Conservation (phyloP, 1,140 invertebrate genomes). For the Pteromalus puparum region DNA sequence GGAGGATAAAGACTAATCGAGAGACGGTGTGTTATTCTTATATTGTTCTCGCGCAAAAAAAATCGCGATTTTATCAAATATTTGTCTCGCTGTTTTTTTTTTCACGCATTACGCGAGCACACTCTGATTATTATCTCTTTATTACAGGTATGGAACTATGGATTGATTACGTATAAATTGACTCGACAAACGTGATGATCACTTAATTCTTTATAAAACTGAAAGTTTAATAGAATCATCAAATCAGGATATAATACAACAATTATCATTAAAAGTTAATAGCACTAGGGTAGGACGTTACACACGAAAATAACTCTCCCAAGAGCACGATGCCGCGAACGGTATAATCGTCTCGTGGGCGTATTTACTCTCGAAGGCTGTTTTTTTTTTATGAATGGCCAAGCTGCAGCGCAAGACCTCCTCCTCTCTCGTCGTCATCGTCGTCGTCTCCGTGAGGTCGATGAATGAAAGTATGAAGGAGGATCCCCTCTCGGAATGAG, state of each 20-base stretch:
- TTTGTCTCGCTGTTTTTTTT: not conserved
- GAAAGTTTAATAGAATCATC: too few species aligned
- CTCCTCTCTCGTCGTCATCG: not conserved
- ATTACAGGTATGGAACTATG: too few species aligned
- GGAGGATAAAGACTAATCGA: not conserved
- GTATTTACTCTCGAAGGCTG: slow-evolving; percentile 19
- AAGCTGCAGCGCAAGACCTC: not conserved
- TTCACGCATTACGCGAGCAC: not conserved
- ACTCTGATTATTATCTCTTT: too few species aligned
- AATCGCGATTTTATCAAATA: not conserved
- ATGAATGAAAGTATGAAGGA: slow-evolving; percentile 12
- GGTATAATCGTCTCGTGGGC: not conserved
- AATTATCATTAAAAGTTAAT: not conserved
- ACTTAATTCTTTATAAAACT: too few species aligned
- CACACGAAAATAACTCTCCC: not conserved
- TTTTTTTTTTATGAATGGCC: slow-evolving; percentile 33
- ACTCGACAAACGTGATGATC: too few species aligned
- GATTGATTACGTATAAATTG: too few species aligned
- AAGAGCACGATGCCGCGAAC: not conserved
- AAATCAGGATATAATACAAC: too few species aligned
- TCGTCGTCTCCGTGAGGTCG: not conserved
- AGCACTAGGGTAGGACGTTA: not conserved
- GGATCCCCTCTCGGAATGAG: not conserved
- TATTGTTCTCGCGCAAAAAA: not conserved
- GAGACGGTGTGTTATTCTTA: not conserved